A percentile compares a stretch with the other conserved stretches of the same genome.
Conservation (phyloP, 2,888 invertebrate genomes). For the Macrosiphum euphorbiae region DNA sequence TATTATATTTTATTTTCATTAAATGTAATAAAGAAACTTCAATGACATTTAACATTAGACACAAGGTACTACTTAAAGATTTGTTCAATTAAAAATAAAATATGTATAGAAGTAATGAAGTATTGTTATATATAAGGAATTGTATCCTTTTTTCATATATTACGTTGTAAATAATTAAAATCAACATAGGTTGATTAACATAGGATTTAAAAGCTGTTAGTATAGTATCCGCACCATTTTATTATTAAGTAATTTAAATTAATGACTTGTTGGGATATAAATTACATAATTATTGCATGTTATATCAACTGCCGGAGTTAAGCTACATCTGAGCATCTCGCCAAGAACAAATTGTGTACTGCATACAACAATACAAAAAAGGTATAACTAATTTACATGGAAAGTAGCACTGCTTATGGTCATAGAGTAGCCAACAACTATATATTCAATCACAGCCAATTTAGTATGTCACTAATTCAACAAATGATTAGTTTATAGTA, state of each 20-base stretch:
- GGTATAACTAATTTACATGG: constrained; percentile 14
- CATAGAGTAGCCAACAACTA: constrained; percentile 26
- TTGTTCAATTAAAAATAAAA: neutral
- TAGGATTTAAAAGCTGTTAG: neutral
- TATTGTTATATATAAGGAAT: neutral
- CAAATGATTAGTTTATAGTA: constrained; percentile 44
- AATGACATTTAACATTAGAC: neutral
- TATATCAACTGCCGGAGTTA: neutral
- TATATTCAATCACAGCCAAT: constrained; percentile 63
- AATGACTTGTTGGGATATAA: constrained; percentile 3
- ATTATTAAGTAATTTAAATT: constrained; percentile 1
- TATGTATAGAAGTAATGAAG: neutral
- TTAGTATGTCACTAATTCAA: constrained; percentile 30
- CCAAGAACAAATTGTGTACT: neutral
- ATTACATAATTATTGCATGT: neutral
- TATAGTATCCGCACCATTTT: neutral
- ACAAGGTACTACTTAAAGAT: neutral
- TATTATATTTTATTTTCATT: neutral
- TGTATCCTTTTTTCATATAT: neutral
- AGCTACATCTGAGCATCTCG: neutral
- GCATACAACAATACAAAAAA: neutral
- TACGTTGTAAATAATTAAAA: neutral
- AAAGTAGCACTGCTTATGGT: constrained; percentile 32
- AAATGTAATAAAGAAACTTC: neutral
- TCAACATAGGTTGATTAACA: neutral